A percentile compares a stretch with the other conserved stretches of the same genome.
phyloP scores from a whole-genome alignment of 1,140 invertebrate species.

The Linepithema humile region DNA sequence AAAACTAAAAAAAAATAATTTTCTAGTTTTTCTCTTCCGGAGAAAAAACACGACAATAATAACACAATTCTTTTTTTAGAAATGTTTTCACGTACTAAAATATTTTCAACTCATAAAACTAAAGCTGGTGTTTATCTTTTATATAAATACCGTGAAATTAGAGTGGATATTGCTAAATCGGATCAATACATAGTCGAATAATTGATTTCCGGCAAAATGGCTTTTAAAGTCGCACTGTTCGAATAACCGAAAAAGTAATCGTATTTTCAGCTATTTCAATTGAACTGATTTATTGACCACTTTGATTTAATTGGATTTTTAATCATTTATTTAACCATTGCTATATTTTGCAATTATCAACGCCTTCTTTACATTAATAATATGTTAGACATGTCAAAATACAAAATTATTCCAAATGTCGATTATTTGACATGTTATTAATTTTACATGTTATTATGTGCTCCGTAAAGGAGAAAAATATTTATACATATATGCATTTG shows the following conservation, averaged over 20 bases:
- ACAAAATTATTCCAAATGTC: neutral
- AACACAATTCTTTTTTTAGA: neutral
- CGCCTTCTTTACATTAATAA: neutral
- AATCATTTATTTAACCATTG: neutral
- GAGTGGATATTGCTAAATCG: neutral
- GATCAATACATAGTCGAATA: slow-evolving; percentile 27
- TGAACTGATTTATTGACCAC: slow-evolving; percentile 17
- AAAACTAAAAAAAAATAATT: neutral
- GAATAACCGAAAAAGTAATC: slow-evolving; percentile 10
- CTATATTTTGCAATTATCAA: too few species aligned
- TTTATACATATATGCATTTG: too few species aligned
- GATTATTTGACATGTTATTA: neutral
- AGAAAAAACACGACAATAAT: neutral
- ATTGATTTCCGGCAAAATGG: slow-evolving; percentile 4
- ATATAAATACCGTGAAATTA: slow-evolving; percentile 13
- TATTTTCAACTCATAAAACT: neutral
- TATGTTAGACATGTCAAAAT: neutral
- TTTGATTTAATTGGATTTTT: slow-evolving; percentile 16
- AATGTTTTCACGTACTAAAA: neutral
- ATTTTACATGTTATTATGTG: too few species aligned
- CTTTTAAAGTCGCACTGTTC: slow-evolving; percentile 20
- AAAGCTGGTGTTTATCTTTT: neutral
- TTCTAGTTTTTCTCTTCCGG: neutral
- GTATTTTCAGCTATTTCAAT: slow-evolving; percentile 5
- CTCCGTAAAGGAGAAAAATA: too few species aligned